Percentiles rank a stretch among this genome's conserved stretches.
Conservation (phyloP, 2,113 vertebrate species). For the Ciconia maguari region DNA sequence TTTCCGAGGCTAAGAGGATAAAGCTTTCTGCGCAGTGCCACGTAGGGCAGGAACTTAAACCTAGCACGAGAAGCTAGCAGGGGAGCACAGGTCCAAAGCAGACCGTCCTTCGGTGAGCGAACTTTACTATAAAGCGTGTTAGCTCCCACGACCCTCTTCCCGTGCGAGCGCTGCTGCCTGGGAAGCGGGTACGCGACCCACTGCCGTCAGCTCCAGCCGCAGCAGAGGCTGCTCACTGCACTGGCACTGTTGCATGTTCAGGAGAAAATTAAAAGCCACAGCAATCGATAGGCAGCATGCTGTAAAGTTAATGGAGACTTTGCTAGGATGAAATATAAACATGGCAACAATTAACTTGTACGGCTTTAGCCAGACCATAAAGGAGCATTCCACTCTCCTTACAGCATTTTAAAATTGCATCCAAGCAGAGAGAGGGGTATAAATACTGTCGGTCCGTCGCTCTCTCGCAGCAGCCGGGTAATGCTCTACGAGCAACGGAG, state of each 20-base stretch:
- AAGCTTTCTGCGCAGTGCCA: not conserved
- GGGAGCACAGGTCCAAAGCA: not conserved
- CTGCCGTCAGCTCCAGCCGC: not conserved
- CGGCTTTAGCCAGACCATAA: not conserved
- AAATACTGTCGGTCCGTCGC: fast-evolving
- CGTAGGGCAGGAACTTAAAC: not conserved
- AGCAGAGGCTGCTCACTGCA: not conserved
- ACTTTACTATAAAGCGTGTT: not conserved
- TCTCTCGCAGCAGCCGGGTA: not conserved
- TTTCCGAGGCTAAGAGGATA: fast-evolving
- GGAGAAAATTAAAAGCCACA: not conserved
- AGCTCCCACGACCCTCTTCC: fast-evolving
- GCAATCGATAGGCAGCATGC: not conserved
- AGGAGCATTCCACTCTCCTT: fast-evolving
- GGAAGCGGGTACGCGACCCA: fast-evolving
- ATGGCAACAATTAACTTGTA: not conserved
- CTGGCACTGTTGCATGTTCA: not conserved
- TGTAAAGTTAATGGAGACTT: not conserved
- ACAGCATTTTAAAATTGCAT: not conserved
- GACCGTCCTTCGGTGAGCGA: not conserved
- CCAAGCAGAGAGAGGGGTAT: not conserved
- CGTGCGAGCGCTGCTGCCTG: fast-evolving
- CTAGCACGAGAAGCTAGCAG: not conserved
- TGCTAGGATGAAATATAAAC: not conserved
- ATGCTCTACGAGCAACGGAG: fast-evolving